Percentiles rank a stretch among this genome's conserved stretches.
phyloP scores from a whole-genome alignment of 2,888 invertebrate species.

The Sthenelais limicola region DNA sequence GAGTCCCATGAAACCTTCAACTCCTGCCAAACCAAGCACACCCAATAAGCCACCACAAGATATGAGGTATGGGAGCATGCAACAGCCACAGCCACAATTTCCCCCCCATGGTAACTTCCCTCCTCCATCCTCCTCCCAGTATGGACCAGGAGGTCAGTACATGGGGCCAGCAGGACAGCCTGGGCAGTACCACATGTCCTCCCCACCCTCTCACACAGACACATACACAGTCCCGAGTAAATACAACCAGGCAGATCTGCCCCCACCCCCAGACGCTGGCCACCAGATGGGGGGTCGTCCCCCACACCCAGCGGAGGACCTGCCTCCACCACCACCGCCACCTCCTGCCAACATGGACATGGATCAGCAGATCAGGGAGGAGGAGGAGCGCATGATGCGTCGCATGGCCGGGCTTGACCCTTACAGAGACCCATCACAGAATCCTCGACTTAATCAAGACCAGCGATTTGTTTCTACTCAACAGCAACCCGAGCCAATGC shows the following conservation, averaged over 20 bases:
- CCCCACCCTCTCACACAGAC: neutral
- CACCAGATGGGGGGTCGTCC: slow-evolving; percentile 63
- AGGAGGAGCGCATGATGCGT: slow-evolving; percentile 60
- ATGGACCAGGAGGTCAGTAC: neutral
- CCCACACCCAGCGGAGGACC: slow-evolving; percentile 57
- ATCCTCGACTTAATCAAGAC: neutral
- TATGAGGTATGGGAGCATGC: no score
- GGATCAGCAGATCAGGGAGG: slow-evolving; percentile 71
- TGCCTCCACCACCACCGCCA: slow-evolving; percentile 71
- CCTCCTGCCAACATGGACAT: slow-evolving; percentile 74
- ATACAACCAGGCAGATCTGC: slow-evolving; percentile 15
- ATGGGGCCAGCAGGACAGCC: neutral
- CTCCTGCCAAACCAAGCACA: no score
- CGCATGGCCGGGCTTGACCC: slow-evolving; percentile 19
- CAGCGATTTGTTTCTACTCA: slow-evolving; percentile 13
- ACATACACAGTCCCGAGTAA: slow-evolving; percentile 14
- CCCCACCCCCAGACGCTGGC: slow-evolving; percentile 7
- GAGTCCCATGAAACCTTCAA: no score
- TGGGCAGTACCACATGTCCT: neutral
- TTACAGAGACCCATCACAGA: neutral
- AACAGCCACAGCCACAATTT: no score
- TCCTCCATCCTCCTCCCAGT: no score
- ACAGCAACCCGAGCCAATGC: slow-evolving; percentile 24
- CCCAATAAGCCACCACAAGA: no score
- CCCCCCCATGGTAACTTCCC: no score